Evolutionary conservation across 2,797 vertebrate genomes (phyloP).

Genomic region (Babyrousa celebensis): DNA sequence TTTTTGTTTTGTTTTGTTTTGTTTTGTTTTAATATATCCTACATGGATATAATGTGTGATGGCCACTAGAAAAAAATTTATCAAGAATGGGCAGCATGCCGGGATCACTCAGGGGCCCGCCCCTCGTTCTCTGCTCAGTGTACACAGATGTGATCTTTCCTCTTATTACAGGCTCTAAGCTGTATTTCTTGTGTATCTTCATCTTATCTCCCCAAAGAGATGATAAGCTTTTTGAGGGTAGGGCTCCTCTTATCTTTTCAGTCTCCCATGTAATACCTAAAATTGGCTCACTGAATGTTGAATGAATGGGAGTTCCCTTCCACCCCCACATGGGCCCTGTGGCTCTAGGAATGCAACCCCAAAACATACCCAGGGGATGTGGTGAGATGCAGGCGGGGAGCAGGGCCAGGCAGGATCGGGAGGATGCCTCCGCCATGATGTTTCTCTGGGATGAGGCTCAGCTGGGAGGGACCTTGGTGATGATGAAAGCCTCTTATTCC

Average conservation of each 20-base stretch:
- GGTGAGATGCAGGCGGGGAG: neutral
- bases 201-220: slow-evolving; percentile 1
- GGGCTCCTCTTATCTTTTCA: neutral
- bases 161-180: neutral
- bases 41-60: too few species aligned
- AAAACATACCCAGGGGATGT: neutral
- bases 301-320: neutral
- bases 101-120: too few species aligned
- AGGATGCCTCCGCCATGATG: neutral
- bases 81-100: too few species aligned
- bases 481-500: neutral
- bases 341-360: neutral
- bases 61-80: too few species aligned
- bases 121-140: neutral
- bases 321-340: neutral
- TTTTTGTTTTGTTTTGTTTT: too few species aligned
- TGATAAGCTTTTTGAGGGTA: neutral
- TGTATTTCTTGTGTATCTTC: neutral
- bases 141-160: neutral
- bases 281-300: neutral
- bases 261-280: neutral
- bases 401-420: neutral
- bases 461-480: neutral
- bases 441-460: slow-evolving; percentile 7
- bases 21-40: too few species aligned